Evolutionary conservation across 2,888 invertebrate species (phyloP), one percentile per base, ranked within the genome.

Genomic region (Pollenia labialis): DNA sequence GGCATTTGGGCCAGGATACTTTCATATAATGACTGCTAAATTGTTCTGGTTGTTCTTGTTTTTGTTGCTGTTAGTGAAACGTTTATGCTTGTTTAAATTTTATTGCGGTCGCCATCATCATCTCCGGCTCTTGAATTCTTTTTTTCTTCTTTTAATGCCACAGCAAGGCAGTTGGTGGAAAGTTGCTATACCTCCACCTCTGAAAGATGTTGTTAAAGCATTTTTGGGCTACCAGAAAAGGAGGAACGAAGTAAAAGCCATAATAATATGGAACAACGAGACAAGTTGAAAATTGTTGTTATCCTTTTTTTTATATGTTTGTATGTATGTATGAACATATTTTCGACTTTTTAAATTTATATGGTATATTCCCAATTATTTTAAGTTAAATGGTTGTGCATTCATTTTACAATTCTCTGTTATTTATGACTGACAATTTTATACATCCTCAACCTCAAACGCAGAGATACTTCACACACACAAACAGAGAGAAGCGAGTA

Each of bases 381-480:
- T 86, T 69, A 80, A 83, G 86, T 86, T 86, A 86, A 86, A 86
- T 86, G 86, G 81, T 60, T 68, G 68, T 72, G 71, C 87, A 87
- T 69, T 87, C 81, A 81, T 87, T 87, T 84, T 87, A 81, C 84
- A 87, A 81, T 84, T 87, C 74, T 77, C 69, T 62, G 84, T 87
- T 84, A 87, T 87, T 87, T 87, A 87, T 87, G 87, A 84, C 87
- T 87, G 87, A 81, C 87, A 84, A 87, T 84, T 87, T 87, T 85
- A 18, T 85, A 66, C 77, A 72, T 76, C 60, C 71, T 52, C 68
- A 52, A 74, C 52, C 79, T 72, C 42, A 18, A 52, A 50, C 48
- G 14, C 0, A 42, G 7, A 40, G 6, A 58, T 32, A 48, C 46
- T 32, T 40, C 18, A 32, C 9, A 50, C 14, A 11, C 46, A 6